Percentiles rank a stretch among this genome's conserved stretches.
Conservation (phyloP, 2,888 invertebrate genomes). For the Synanthedon myopaeformis region DNA sequence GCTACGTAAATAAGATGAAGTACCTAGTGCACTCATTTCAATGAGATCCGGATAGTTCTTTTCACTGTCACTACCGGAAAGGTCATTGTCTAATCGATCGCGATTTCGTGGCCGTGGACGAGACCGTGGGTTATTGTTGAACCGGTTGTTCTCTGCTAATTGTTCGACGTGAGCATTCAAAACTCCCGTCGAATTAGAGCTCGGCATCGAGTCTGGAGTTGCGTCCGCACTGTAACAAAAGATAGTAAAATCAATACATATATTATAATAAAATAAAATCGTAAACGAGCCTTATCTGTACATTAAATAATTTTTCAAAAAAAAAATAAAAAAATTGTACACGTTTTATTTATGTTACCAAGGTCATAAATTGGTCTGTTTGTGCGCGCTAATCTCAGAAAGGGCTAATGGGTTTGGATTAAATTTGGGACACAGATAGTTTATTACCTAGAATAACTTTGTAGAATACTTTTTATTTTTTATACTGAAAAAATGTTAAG, state of each 20-base stretch:
- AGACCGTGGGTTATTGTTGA: conserved; percentile 49
- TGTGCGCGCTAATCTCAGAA: no score
- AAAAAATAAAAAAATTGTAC: no score
- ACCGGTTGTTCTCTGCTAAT: conserved; percentile 45
- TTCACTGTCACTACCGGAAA: conserved; percentile 62
- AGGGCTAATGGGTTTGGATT: no score
- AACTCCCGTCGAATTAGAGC: conserved; percentile 64
- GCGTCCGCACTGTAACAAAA: conserved; percentile 38
- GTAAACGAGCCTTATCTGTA: no score
- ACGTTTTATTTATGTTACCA: no score
- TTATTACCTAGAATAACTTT: no score
- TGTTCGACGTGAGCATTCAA: conserved; percentile 50
- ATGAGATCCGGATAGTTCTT: conserved; percentile 70
- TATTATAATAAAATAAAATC: no score
- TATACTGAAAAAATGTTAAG: no score
- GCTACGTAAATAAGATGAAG: conserved; percentile 46
- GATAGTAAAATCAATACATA: background rate
- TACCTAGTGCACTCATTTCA: conserved; percentile 61
- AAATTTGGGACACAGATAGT: no score
- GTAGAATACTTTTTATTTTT: no score
- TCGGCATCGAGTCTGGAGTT: conserved; percentile 65
- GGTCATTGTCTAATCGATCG: conserved; percentile 59
- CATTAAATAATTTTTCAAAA: no score
- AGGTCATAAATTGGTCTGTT: no score
- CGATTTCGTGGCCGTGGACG: conserved; percentile 46